Conservation (phyloP, 1,140 invertebrate genomes). For the Megathymus violae region DNA sequence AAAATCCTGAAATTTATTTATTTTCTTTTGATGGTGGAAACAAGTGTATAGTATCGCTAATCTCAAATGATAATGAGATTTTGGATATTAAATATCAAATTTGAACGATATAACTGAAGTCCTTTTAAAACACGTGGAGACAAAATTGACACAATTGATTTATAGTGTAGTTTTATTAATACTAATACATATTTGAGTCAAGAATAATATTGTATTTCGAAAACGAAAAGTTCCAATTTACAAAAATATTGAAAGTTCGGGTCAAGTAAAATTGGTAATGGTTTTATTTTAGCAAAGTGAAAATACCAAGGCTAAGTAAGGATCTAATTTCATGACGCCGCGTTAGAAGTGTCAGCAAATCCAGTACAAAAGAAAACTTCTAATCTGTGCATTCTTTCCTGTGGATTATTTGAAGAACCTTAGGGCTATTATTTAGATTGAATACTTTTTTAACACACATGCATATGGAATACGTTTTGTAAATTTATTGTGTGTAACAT, state of each 20-base stretch:
- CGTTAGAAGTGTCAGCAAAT: constrained; percentile 54
- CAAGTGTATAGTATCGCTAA: no score
- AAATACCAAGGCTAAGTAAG: constrained; percentile 64
- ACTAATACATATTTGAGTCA: neutral
- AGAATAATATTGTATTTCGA: neutral
- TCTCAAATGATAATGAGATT: no score
- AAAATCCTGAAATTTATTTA: constrained; percentile 30
- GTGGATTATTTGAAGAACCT: no score
- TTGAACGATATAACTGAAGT: no score
- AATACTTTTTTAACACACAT: neutral
- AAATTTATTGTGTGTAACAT: no score
- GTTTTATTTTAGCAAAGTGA: constrained; percentile 65
- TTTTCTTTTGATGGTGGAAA: neutral
- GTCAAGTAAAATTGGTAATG: constrained; percentile 40
- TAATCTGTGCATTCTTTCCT: constrained; percentile 37
- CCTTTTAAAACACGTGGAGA: no score
- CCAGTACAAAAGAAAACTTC: constrained; percentile 45
- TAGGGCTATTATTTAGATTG: no score
- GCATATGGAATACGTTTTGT: no score
- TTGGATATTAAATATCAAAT: no score
- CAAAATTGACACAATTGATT: no score
- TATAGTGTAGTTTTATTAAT: neutral
- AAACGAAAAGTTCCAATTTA: constrained; percentile 14
- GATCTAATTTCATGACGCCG: constrained; percentile 65
- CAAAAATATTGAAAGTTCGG: constrained; percentile 35